phyloP scores from a whole-genome alignment of 2,888 invertebrate genomes.

The Lomographa bimaculata region DNA sequence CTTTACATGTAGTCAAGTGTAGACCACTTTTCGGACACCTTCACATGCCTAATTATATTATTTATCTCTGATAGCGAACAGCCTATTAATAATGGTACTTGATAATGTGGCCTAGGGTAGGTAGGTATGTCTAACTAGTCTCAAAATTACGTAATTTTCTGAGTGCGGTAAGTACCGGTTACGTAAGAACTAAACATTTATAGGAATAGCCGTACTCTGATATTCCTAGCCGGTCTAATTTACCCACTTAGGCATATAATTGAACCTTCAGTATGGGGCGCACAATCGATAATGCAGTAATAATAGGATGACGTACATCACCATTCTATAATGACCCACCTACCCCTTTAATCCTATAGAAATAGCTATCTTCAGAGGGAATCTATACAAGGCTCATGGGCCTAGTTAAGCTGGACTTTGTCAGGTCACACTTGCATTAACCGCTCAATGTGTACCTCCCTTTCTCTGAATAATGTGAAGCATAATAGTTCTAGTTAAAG shows the following conservation, averaged over 20 bases:
- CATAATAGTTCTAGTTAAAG: background rate
- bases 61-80: too few relatives aligned
- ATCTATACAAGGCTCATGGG: constrained; percentile 12
- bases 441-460: background rate
- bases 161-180: too few relatives aligned
- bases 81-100: too few relatives aligned
- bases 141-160: too few relatives aligned
- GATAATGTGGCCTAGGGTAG: too few relatives aligned
- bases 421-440: background rate
- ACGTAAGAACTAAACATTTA: too few relatives aligned
- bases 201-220: too few relatives aligned
- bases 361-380: background rate
- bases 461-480: background rate
- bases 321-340: constrained; percentile 4
- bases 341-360: background rate
- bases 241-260: background rate
- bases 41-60: too few relatives aligned
- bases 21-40: too few relatives aligned
- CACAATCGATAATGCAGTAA: constrained; percentile 52
- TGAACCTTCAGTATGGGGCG: background rate
- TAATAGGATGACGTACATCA: constrained; percentile 42
- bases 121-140: too few relatives aligned
- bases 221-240: constrained; percentile 3
- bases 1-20: too few relatives aligned
- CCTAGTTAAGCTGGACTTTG: constrained; percentile 13